phyloP scores from a whole-genome alignment of 2,113 vertebrate genomes.

The Nycticebus coucang region DNA sequence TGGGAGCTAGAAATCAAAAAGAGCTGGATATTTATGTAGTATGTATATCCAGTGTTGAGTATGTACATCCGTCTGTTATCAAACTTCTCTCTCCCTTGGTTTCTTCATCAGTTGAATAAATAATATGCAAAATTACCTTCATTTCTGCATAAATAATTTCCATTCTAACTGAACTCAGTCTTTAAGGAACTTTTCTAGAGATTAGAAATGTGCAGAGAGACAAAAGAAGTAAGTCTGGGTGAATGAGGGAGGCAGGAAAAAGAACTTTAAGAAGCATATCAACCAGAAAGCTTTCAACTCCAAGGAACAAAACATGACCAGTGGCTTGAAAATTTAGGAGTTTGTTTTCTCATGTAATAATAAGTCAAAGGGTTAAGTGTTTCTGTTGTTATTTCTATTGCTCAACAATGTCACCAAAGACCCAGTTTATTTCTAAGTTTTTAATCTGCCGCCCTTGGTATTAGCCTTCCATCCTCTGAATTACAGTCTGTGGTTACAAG shows the following conservation, averaged over 20 bases:
- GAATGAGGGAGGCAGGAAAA: neutral
- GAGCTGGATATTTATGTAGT: neutral
- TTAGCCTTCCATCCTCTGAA: neutral
- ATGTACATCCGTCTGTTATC: neutral
- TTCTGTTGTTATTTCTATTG: neutral
- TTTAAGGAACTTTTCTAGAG: neutral
- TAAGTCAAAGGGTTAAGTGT: neutral
- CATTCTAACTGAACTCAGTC: neutral
- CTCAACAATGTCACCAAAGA: neutral
- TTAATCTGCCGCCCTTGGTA: neutral
- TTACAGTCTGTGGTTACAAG: neutral
- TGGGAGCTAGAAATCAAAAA: neutral
- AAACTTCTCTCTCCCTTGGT: neutral
- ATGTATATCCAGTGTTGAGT: neutral
- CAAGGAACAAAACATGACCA: constrained; percentile 15
- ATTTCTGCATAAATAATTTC: neutral
- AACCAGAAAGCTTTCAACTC: neutral
- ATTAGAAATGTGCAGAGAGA: neutral
- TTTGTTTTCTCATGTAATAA: constrained; percentile 27
- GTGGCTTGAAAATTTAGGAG: constrained; percentile 10
- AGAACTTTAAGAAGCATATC: neutral
- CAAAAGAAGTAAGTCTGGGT: neutral
- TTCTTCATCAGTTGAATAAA: neutral
- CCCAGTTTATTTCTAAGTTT: neutral
- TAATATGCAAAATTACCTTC: neutral